Evolutionary conservation across 2,888 invertebrate species (phyloP), one percentile per base, ranked within the genome.

Genomic region (Heteromyza rotundicornis): DNA sequence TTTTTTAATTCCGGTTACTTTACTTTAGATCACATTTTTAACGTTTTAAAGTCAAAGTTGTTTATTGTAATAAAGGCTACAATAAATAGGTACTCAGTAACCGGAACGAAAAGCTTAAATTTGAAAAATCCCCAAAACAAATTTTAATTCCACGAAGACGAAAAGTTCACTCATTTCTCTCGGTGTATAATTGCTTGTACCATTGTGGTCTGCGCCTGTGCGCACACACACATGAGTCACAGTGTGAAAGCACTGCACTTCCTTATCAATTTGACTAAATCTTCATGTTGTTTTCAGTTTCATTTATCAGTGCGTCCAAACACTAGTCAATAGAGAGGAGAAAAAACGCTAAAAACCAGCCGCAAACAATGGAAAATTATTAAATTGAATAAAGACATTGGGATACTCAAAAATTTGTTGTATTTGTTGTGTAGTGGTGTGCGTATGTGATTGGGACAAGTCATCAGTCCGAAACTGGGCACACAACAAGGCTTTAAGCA

Each of bases 281-380:
- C 76, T 54, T 58, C 50, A 35, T 32, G 20, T 53, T 69, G 73
- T 75, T 74, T 71, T 72, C 61, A 62, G 60, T 69, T 71, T 67
- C 68, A 73, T 73, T 74, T 75, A 76, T 76, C 72, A 74, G 75
- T 71, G 47, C 19, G 14, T 17, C 3, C 20, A 20, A 40, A 40
- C 40, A 14, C 14, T 14, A 40, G 40, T 40, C 3, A n/a, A n/a
- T n/a, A n/a, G 16, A 40, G 10, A n/a, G 40, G 16, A 40, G 5
- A 40, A 40, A n/a, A n/a, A 40, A 14, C 40, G 40, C 40, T 40
- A 10, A 40, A 40, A 40, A 47, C 65, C 66, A 64, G 69, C 53
- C 52, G 68, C 23, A 55, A 74, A 77, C 77, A 77, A 77, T 77
- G 72, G 67, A 63, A 71, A 74, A 77, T 75, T 77, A 75, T 77